Base-by-base conservation (phyloP, 2,797 vertebrate genomes). In the Clamator glandarius region DNA sequence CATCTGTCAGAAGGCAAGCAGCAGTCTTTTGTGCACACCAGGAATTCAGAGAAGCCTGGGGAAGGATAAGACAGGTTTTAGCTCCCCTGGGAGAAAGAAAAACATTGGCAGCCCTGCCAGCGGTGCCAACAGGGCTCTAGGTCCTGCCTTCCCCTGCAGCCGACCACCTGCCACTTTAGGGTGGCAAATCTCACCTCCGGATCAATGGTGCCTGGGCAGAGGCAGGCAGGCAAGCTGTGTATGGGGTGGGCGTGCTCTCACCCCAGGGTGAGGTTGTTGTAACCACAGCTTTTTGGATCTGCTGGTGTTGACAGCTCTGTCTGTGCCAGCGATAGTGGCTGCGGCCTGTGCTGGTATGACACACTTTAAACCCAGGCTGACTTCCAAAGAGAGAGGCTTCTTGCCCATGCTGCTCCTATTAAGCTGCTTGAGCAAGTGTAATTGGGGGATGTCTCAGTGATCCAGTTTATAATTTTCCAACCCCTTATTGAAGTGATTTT, bases 301-400 rank as follows among this genome's bases (percentile, higher is more conserved):
- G 55, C 8, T 5, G 29, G 51, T 81, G 85, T 54, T 92, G 93
- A 88, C 94, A 93, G 83, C 73, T 75, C 66, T 81, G 85, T 76
- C 89, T 94, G 76, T 8, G 4, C 58, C 74, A 69, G 87, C 6
- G 63, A 16, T 23, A 73, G 63, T 1, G 5, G 39, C 74, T 74
- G 80, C 0, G 2, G 69, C 77, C 52, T 63, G 63, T 76, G 70
- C 58, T 55, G 13, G 58, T 78, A 59, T 92, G 85, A 89, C 94
- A 92, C 64, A 84, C 67, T 95, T 95, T 81, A 92, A 81, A 76
- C 87, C 63, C 55, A 66, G 75, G 55, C 80, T 93, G 94, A 79
- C 84, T 86, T 96, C 93, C 87, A 90, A 90, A 88, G 66, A 58
- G 24, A 92, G 50, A 72, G 66, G n/a, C 48, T 91, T 39, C 52